Percentiles rank a stretch among this genome's conserved stretches.
phyloP scores from a whole-genome alignment of 1,140 invertebrate species.

The Aplysia californica region DNA sequence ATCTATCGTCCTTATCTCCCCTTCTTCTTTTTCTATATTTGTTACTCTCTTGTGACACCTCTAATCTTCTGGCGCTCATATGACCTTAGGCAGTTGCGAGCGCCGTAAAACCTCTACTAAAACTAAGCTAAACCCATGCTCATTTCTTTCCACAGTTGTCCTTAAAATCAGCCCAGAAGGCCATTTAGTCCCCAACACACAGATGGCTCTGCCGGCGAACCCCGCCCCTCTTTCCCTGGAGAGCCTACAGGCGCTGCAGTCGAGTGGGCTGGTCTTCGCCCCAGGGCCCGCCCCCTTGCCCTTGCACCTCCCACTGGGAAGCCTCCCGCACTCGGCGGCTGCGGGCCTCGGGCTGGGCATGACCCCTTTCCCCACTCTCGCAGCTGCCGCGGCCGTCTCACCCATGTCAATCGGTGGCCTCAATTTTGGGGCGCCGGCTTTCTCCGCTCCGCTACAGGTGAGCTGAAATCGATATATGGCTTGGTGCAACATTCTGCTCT shows the following conservation, averaged over 20 bases:
- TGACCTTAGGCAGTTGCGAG: too few species aligned
- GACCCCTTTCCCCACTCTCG: neutral
- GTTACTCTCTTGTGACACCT: too few species aligned
- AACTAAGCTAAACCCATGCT: too few species aligned
- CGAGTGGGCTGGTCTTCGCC: slow-evolving; percentile 11
- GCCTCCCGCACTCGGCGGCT: neutral
- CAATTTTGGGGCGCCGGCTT: slow-evolving; percentile 6
- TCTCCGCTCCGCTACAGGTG: slow-evolving; percentile 1
- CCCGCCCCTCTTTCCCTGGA: slow-evolving; percentile 2
- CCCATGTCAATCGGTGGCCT: slow-evolving; percentile 6
- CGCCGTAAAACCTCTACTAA: too few species aligned
- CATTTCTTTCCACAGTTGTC: slow-evolving; percentile 3
- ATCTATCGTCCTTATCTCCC: too few species aligned
- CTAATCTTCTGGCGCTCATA: too few species aligned
- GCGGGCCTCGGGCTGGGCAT: slow-evolving; percentile 7
- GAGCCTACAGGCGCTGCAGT: slow-evolving; percentile 15
- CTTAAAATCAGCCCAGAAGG: slow-evolving; percentile 8
- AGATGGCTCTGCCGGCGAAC: neutral
- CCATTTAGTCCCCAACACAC: neutral
- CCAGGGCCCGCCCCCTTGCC: slow-evolving; percentile 7
- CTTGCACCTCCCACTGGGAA: neutral
- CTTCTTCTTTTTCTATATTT: too few species aligned
- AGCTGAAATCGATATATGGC: neutral
- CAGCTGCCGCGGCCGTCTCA: too few species aligned
- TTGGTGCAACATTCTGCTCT: neutral